Conservation (phyloP, 2,797 vertebrate species). For the Cryptoprocta ferox region DNA sequence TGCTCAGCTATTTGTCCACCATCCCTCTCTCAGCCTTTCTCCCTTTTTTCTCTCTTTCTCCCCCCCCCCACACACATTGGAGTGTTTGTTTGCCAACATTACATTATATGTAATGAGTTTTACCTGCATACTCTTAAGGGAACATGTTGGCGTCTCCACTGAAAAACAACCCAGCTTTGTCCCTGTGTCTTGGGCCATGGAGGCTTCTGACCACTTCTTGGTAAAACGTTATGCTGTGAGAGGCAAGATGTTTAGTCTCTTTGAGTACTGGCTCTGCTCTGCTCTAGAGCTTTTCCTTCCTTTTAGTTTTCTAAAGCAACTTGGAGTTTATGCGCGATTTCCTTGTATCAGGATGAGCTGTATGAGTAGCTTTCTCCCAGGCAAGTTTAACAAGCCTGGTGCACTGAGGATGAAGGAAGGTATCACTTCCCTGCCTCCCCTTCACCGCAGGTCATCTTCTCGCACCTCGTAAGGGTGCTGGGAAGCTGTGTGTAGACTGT, state of each 20-base stretch:
- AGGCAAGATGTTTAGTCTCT: neutral
- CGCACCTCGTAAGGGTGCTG: neutral
- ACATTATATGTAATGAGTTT: constrained; percentile 56
- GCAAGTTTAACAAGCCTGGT: neutral
- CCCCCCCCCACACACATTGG: neutral
- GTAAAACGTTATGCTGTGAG: constrained; percentile 20
- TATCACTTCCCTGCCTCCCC: neutral
- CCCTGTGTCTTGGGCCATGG: constrained; percentile 34
- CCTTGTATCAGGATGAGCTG: neutral
- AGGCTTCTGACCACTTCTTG: constrained; percentile 15
- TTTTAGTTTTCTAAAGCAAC: constrained; percentile 48
- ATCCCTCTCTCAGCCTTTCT: too few relatives aligned
- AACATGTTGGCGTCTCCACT: constrained; percentile 16
- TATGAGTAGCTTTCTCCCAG: neutral
- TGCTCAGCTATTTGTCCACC: neutral
- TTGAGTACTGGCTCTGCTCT: neutral
- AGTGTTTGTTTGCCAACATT: constrained; percentile 51
- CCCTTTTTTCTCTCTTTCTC: neutral
- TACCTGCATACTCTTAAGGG: constrained; percentile 57
- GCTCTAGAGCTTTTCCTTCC: neutral
- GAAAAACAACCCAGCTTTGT: constrained; percentile 11
- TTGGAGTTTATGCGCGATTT: neutral
- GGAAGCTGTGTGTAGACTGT: neutral
- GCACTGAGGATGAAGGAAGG: neutral
- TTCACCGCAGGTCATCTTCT: neutral